phyloP scores from a whole-genome alignment of 1,140 invertebrate genomes.

The Eriosoma lanigerum region DNA sequence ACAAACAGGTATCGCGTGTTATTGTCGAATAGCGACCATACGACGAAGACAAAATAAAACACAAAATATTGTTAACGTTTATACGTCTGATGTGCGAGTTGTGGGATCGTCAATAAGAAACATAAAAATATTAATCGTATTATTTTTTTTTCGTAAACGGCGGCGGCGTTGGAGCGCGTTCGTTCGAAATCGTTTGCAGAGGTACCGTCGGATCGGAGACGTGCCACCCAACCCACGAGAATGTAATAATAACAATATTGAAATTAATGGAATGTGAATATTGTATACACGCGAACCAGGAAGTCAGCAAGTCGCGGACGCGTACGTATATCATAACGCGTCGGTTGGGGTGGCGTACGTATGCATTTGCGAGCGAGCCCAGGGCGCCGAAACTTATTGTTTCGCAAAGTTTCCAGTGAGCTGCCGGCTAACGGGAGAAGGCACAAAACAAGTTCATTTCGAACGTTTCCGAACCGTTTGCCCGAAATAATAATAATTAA shows the following conservation, averaged over 20 bases:
- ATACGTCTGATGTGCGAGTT: too few species aligned
- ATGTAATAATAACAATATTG: neutral
- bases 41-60: too few species aligned
- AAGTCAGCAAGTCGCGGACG: neutral
- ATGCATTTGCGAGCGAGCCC: neutral
- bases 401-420: slow-evolving; percentile 2
- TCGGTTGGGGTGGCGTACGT: neutral
- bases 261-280: neutral
- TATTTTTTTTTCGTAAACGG: too few species aligned
- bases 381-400: slow-evolving; percentile 23
- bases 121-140: too few species aligned
- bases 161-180: too few species aligned
- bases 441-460: neutral
- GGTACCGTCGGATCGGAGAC: too few species aligned
- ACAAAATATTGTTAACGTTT: too few species aligned
- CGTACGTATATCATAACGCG: neutral
- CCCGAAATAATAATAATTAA: neutral
- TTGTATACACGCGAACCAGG: neutral
- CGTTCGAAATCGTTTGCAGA: too few species aligned
- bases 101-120: too few species aligned
- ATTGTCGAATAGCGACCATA: too few species aligned
- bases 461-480: neutral
- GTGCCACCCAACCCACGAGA: neutral
- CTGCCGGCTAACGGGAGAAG: too few species aligned
- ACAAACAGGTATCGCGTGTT: too few species aligned